phyloP scores from a whole-genome alignment of 2,113 vertebrate species.

The Poicephalus meyeri region DNA sequence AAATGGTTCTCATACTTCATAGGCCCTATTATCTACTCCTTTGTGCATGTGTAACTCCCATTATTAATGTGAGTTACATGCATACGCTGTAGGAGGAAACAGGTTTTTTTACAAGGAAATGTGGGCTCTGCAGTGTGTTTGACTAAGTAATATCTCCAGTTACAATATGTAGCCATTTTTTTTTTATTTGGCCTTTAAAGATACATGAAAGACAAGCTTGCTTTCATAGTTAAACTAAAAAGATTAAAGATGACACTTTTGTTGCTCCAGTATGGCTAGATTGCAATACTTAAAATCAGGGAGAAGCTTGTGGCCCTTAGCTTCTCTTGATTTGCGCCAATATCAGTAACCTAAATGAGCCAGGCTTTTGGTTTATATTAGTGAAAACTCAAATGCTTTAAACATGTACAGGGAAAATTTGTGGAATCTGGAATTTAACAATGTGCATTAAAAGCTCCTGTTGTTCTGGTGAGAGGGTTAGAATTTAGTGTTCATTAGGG shows the following conservation, averaged over 20 bases:
- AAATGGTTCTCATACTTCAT: background rate
- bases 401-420: background rate
- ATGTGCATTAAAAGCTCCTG: background rate
- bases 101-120: background rate
- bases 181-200: background rate
- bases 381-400: background rate
- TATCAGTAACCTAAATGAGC: background rate
- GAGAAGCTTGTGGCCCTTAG: background rate
- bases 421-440: background rate
- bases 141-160: background rate
- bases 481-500: fast-evolving
- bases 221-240: background rate
- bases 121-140: background rate
- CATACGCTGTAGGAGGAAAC: background rate
- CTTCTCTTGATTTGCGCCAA: background rate
- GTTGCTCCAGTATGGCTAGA: background rate
- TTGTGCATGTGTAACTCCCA: background rate
- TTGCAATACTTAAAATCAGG: background rate
- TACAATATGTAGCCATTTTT: background rate
- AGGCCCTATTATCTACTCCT: background rate
- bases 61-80: background rate
- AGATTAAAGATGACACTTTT: background rate
- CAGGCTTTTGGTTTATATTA: background rate
- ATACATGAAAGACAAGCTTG: background rate
- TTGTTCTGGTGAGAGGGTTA: background rate